Percentiles rank a stretch among this genome's conserved stretches.
Conservation (phyloP, 1,140 invertebrate species). For the Andrena cerasifolii region DNA sequence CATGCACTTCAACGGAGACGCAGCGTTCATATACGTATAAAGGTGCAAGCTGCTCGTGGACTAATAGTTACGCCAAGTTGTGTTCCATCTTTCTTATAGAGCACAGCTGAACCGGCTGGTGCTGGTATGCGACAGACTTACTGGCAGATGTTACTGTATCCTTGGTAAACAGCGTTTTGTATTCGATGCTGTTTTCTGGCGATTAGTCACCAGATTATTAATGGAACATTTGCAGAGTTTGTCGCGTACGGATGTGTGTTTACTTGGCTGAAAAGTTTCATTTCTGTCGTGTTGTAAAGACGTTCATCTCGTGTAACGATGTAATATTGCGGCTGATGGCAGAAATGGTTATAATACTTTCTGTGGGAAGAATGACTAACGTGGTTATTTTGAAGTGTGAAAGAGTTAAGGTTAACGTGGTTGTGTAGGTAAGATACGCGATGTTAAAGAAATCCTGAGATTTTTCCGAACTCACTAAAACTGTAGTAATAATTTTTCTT, state of each 20-base stretch:
- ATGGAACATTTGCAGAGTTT: neutral
- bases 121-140: constrained; percentile 46
- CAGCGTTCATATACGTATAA: constrained; percentile 1
- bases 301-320: no score
- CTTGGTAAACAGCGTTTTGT: neutral
- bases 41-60: constrained; percentile 6
- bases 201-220: constrained; percentile 7
- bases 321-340: no score
- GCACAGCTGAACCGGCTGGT: neutral
- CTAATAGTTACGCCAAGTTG: neutral
- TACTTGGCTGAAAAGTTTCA: neutral
- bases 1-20: constrained; percentile 1
- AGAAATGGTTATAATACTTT: no score
- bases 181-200: constrained; percentile 5
- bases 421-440: no score
- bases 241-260: neutral
- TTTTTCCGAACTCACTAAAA: no score
- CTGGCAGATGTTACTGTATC: constrained; percentile 36
- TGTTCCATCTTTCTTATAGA: neutral
- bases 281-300: no score
- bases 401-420: no score
- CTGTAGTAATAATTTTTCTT: no score
- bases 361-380: no score
- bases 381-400: no score
- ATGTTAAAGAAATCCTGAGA: no score